phyloP scores from a whole-genome alignment of 1,140 invertebrate species.

The Drosophila bipectinata region DNA sequence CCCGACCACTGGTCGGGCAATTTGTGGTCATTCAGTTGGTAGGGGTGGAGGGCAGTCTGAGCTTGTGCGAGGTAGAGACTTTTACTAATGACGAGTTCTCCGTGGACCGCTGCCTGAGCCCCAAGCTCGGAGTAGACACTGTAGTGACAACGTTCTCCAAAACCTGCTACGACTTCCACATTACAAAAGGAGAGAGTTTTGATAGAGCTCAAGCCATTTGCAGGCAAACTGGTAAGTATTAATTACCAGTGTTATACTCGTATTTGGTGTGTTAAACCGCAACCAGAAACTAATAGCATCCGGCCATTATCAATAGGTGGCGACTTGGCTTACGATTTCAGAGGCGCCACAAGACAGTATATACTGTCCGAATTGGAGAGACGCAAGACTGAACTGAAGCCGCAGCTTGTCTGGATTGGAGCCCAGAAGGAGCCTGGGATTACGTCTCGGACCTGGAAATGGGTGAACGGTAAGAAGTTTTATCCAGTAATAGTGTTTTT shows the following conservation, averaged over 20 bases:
- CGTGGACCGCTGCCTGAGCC: constrained; percentile 90
- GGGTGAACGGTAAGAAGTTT: constrained; percentile 91
- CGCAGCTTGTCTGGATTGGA: constrained; percentile 95
- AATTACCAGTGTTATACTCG: neutral
- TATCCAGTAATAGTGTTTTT: neutral
- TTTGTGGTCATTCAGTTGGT: constrained; percentile 95
- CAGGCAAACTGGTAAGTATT: constrained; percentile 85
- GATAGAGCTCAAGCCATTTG: constrained; percentile 91
- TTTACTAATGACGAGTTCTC: constrained; percentile 96
- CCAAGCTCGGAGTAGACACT: constrained; percentile 88
- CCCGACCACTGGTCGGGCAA: constrained; percentile 91
- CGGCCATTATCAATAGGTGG: constrained; percentile 85
- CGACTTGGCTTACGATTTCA: constrained; percentile 89
- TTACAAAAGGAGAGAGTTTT: constrained; percentile 91
- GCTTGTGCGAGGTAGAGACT: constrained; percentile 95
- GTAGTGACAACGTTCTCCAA: constrained; percentile 92
- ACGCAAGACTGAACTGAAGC: constrained; percentile 90
- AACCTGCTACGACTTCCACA: constrained; percentile 95
- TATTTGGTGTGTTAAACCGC: neutral
- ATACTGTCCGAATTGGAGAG: constrained; percentile 92
- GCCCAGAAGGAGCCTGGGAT: constrained; percentile 93
- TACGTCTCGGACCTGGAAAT: constrained; percentile 93
- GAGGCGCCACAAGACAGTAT: constrained; percentile 89
- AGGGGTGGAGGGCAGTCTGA: constrained; percentile 94
- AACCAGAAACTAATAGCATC: neutral